Percentiles rank a stretch among this genome's conserved stretches.
Evolutionary conservation across 2,888 invertebrate species (phyloP).

Genomic region (Tinea pellionella): DNA sequence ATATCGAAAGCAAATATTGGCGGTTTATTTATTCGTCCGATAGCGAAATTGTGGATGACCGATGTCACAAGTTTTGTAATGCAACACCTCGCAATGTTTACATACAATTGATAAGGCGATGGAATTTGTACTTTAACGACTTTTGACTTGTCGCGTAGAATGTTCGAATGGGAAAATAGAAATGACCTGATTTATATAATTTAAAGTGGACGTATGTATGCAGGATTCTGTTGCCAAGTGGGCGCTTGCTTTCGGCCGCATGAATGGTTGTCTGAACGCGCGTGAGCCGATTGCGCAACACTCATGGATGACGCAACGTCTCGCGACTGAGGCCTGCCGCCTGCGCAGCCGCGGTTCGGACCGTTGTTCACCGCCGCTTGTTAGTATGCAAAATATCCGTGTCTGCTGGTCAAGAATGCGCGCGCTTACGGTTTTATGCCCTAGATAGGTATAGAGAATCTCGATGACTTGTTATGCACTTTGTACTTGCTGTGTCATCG

Average conservation of each 20-base stretch:
- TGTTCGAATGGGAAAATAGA: not conserved
- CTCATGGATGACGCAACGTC: slow-evolving; percentile 48
- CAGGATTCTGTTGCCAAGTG: slow-evolving; percentile 16
- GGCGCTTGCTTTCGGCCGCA: slow-evolving; percentile 35
- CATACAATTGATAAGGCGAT: not conserved
- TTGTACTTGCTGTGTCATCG: not conserved
- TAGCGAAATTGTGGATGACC: slow-evolving; percentile 9
- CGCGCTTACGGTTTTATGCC: slow-evolving; percentile 30
- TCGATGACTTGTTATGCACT: slow-evolving; percentile 9
- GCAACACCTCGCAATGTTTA: slow-evolving; percentile 2
- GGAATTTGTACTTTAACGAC: not conserved
- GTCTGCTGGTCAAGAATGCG: slow-evolving; percentile 32
- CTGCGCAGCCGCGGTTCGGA: slow-evolving; percentile 24
- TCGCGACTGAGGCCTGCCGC: slow-evolving; percentile 24
- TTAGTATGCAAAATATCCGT: slow-evolving; percentile 59
- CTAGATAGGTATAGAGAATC: slow-evolving; percentile 4
- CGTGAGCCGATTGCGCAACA: slow-evolving; percentile 40
- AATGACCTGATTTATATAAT: not conserved
- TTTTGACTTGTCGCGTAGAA: not conserved
- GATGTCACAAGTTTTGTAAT: not conserved
- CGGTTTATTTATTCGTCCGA: slow-evolving; percentile 7
- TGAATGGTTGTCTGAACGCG: slow-evolving; percentile 51
- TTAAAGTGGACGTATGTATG: not conserved
- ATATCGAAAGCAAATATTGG: not conserved
- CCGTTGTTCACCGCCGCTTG: slow-evolving; percentile 30